These are phyloP conservation scores for Aphodius granarius DNA, from an alignment of 2,888 invertebrate genomes.

Conservation along the genomic window DNA sequence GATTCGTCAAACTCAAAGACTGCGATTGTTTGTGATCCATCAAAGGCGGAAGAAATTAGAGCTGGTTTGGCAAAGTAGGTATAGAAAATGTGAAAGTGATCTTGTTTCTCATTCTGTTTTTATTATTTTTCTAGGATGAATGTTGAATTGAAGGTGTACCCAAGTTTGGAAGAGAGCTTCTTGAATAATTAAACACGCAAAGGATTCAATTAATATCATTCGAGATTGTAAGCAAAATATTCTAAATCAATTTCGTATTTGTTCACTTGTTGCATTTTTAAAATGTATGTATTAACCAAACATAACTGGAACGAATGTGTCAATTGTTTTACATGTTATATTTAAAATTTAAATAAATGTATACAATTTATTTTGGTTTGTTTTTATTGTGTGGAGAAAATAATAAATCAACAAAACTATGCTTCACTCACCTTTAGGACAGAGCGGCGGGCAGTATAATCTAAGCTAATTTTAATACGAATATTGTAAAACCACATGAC, in stretches of 20 bases:
- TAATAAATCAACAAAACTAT: no score
- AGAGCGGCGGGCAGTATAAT: no score
- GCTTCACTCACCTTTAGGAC: no score
- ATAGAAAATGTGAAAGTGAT: no score
- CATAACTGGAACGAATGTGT: not conserved
- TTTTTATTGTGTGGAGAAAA: not conserved
- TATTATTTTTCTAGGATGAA: conserved; percentile 58
- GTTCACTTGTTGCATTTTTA: not conserved
- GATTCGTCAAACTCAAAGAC: conserved; percentile 62
- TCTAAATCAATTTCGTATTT: not conserved
- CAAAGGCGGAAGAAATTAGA: conserved; percentile 58
- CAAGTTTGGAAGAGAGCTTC: conserved; percentile 66
- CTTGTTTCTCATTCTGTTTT: no score
- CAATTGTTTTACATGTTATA: not conserved
- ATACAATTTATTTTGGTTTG: not conserved
- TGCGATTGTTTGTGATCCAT: conserved; percentile 77
- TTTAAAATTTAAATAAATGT: not conserved
- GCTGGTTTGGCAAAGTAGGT: conserved; percentile 34
- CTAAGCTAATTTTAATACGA: no score
- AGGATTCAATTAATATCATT: not conserved
- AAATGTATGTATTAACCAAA: not conserved
- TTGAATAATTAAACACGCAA: conserved; percentile 55
- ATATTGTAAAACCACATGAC: no score
- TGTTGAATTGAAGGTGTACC: conserved; percentile 60
- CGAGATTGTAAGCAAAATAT: not conserved